phyloP scores from a whole-genome alignment of 2,113 vertebrate species.

The Progne subis region DNA sequence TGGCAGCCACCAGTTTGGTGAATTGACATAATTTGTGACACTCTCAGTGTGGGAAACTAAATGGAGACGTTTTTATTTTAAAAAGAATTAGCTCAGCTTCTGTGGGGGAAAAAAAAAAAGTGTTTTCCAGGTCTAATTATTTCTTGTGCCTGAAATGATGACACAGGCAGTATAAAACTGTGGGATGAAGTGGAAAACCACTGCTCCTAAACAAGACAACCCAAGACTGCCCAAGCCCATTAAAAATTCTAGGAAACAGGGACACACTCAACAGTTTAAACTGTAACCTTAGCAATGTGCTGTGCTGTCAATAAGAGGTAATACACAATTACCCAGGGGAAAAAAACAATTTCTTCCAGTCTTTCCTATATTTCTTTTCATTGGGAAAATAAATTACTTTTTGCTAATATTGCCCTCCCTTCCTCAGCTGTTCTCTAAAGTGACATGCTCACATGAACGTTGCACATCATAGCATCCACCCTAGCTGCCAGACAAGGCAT shows the following conservation, averaged over 20 bases:
- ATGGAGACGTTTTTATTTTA: slow-evolving; percentile 29
- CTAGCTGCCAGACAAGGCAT: not conserved
- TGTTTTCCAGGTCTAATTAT: not conserved
- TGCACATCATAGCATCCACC: not conserved
- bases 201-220: not conserved
- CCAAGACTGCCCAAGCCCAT: not conserved
- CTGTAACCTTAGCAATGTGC: not conserved
- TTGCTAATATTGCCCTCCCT: not conserved
- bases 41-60: slow-evolving; percentile 24
- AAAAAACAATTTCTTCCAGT: not conserved
- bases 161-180: not conserved
- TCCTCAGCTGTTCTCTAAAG: not conserved
- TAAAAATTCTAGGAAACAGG: slow-evolving; percentile 27
- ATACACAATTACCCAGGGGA: not conserved
- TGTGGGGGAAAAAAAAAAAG: not conserved
- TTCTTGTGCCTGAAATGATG: slow-evolving; percentile 2
- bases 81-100: not conserved
- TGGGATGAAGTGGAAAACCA: slow-evolving; percentile 42
- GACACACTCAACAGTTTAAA: not conserved
- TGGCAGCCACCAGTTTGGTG: slow-evolving; percentile 47
- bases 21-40: slow-evolving; percentile 57
- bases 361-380: not conserved
- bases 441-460: not conserved
- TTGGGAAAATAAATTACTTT: not conserved
- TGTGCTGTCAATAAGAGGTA: not conserved